phyloP scores from a whole-genome alignment of 2,888 invertebrate species.

The Pachliopta kotzebuea region DNA sequence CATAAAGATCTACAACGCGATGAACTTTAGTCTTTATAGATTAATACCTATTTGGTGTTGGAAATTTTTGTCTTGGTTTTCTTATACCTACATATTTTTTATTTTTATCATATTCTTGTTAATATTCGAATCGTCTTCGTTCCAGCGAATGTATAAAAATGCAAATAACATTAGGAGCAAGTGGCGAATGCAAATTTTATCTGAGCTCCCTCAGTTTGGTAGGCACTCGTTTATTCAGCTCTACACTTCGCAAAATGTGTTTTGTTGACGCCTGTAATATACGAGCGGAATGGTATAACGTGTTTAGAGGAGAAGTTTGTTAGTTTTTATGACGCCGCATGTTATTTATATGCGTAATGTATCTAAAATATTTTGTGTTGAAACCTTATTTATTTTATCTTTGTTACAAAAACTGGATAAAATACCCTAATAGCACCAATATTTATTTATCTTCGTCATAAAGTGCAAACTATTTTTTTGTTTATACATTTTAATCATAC shows the following conservation, averaged over 20 bases:
- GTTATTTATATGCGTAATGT: slow-evolving; percentile 14
- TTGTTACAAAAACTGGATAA: neutral
- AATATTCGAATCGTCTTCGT: slow-evolving; percentile 52
- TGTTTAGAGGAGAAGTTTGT: slow-evolving; percentile 9
- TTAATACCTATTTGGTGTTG: neutral
- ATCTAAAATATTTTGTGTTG: slow-evolving; percentile 3
- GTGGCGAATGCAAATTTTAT: slow-evolving; percentile 59
- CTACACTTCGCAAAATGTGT: slow-evolving; percentile 14
- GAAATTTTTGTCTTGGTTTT: neutral
- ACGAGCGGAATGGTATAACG: slow-evolving; percentile 9
- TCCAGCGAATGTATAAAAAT: slow-evolving; percentile 55
- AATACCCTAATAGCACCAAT: neutral
- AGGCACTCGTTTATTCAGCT: slow-evolving; percentile 15
- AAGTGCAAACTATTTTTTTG: no score
- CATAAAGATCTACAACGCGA: no score
- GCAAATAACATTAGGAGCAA: slow-evolving; percentile 49
- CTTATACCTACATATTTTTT: neutral
- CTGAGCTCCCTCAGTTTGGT: slow-evolving; percentile 32
- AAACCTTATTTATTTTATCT: neutral
- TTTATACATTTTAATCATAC: no score
- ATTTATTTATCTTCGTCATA: neutral
- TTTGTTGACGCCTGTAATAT: slow-evolving; percentile 25
- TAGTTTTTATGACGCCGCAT: slow-evolving; percentile 13
- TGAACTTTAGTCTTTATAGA: no score
- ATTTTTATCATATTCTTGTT: slow-evolving; percentile 8